Evolutionary conservation across 2,888 invertebrate genomes (phyloP).

Genomic region (Cataglyphis altisquamis): DNA sequence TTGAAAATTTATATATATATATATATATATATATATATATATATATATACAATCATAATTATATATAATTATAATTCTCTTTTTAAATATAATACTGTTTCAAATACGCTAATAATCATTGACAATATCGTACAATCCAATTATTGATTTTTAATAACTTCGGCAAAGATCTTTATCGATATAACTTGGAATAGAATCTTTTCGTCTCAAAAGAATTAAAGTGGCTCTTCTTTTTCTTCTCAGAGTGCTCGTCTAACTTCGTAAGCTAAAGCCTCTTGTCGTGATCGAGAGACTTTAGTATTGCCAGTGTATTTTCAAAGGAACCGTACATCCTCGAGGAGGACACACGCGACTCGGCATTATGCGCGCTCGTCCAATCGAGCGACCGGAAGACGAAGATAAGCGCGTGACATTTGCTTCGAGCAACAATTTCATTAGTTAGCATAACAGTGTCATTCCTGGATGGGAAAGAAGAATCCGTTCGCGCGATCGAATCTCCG

Average conservation of each 20-base stretch:
- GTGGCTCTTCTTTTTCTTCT: not conserved
- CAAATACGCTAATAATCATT: not conserved
- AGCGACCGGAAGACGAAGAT: conserved; percentile 61
- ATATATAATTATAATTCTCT: not conserved
- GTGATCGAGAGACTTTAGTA: not conserved
- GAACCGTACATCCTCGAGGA: not conserved
- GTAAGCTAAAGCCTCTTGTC: not conserved
- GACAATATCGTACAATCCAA: not conserved
- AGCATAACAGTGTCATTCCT: conserved; percentile 68
- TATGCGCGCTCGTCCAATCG: conserved; percentile 59
- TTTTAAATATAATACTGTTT: not conserved
- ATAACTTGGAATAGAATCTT: not conserved
- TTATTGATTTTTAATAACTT: not conserved
- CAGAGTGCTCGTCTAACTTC: not conserved
- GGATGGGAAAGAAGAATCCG: conserved; percentile 32
- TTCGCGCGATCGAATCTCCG: conserved; percentile 32
- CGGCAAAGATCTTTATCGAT: not conserved
- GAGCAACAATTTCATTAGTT: conserved; percentile 63
- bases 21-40: not conserved
- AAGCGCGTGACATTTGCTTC: conserved; percentile 40
- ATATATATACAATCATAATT: too few relatives aligned
- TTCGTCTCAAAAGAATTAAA: not conserved
- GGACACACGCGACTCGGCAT: conserved; percentile 45
- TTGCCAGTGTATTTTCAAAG: conserved; percentile 30
- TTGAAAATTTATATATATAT: not conserved